Base-by-base conservation (phyloP, 2,797 vertebrate genomes). In the Hydrolagus colliei region DNA sequence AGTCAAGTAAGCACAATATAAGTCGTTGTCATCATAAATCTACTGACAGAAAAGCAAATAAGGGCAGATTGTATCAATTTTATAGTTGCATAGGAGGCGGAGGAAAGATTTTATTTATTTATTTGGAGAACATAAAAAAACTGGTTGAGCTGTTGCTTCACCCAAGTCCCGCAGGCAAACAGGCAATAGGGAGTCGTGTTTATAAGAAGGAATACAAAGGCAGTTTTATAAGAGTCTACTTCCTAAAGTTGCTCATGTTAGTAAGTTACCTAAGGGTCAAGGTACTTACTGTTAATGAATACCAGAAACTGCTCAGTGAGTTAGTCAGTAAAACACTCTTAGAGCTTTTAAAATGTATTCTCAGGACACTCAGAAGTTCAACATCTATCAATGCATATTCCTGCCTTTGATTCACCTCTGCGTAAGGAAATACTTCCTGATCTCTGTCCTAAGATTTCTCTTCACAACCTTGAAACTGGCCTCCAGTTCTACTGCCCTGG, bases 31-130 rank as follows among this genome's bases (percentile, higher is more conserved):
- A 27, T 35, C 18, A 10, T 18, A 84, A 41, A 84, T 82, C 27
- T 35, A 71, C 27, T 52, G 65, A 68, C 79, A 71, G 18, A 18
- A 71, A 68, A 84, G 32, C 27, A 67, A 82, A 67, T 68, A 82
- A 61, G 41, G 67, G 41, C 67, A 82, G 79, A 84, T 71, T 71
- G 67, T 71, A 84, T 84, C 65, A 71, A 52, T 67, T 71, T 84
- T 84, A 84, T 71, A 7, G 63, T 41, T 63, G 71, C 68, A 84
- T 71, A 71, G 35, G 27, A 71, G 27, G 67, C 68, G 32, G 65
- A 84, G 79, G 65, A 18, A 84, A 65, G 63, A 41, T 68, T 84
- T 68, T 84, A 84, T 84, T 84, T 84, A 35, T 84, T 84, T 84
- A 84, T 84, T 84, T 84, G 79, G 32, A 84, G 32, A 71, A 27